Evolutionary conservation across 2,797 vertebrate species (phyloP), one percentile per base, ranked within the genome.

Genomic region (Sylvia borin): DNA sequence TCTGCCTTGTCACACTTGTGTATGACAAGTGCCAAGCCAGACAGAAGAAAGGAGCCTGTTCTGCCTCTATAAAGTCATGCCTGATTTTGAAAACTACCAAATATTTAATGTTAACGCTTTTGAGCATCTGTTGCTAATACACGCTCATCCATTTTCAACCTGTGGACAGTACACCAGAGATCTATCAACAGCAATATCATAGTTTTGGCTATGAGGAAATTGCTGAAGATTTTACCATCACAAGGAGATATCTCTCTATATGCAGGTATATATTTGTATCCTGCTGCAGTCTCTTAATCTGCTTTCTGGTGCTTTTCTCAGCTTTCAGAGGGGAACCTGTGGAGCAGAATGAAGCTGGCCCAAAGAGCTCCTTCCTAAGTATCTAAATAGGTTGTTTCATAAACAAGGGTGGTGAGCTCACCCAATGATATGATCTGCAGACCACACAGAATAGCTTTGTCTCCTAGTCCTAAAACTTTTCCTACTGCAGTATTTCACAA

Each of bases 171-270:
- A 61, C 12, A 55, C 4, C 18, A 83, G 16, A 29, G 14, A 20
- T 58, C 24, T 53, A 6, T 31, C n/a, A 78, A 51, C 1, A 8
- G 22, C 32, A 68, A 26, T 20, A n/a, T n/a, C 26, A 9, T 7
- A 45, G 11, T 45, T 82, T 32, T 77, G 34, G 4, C 34, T 42
- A 9, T 50, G 14, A 67, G 32, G 48, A 76, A 85, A 67, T 27
- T 55, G 40, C 21, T 73, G 19, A 40, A 72, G 57, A 8, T 45
- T 80, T 13, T 65, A 60, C 50, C 7, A 50, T 34, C 12, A 31
- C 3, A 0, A 9, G 31, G 9, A 38, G 4, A n/a, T 31, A 0
- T 18, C 13, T 54, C 26, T 26, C 2, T 34, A 13, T 38, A 18
- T 3, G 14, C 7, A 11, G 4, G 1, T 19, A 24, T 6, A 15